phyloP scores from a whole-genome alignment of 2,888 invertebrate genomes.

The Caenorhabditis sinica region DNA sequence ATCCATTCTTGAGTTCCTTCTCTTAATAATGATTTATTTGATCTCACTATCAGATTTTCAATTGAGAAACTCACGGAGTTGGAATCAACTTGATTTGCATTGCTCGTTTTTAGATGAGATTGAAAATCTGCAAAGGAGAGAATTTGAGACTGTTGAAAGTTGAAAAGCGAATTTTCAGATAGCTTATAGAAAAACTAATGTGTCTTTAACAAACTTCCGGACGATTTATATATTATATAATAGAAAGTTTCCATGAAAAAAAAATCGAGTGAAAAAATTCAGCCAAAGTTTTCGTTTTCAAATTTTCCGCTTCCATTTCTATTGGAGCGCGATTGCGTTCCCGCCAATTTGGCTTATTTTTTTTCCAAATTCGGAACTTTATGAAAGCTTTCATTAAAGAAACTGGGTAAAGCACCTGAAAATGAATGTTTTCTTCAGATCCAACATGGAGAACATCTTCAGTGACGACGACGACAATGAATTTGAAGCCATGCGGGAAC shows the following conservation, averaged over 20 bases:
- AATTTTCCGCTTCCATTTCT: conserved; percentile 19
- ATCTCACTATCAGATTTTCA: conserved; percentile 1
- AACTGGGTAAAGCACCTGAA: conserved; percentile 13
- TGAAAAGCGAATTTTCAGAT: neutral
- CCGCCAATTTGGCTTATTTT: conserved; percentile 12
- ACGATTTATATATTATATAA: no score
- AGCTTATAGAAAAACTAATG: no score
- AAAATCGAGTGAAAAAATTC: neutral
- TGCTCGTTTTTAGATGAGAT: neutral
- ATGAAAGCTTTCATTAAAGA: neutral
- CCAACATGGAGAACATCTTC: conserved; percentile 51
- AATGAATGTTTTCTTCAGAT: neutral
- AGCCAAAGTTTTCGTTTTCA: conserved; percentile 12
- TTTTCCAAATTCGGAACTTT: neutral
- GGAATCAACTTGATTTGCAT: conserved; percentile 47
- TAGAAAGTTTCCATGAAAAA: no score
- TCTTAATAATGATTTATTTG: conserved; percentile 42
- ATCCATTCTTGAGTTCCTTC: conserved; percentile 78
- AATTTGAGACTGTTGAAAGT: neutral
- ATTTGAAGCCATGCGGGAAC: conserved; percentile 33
- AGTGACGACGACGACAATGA: conserved; percentile 69
- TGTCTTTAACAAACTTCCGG: no score
- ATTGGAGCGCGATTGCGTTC: conserved; percentile 39
- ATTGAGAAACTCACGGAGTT: conserved; percentile 4
- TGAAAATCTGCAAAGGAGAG: neutral